Conservation (phyloP, 2,113 vertebrate genomes). For the Brienomyrus longianalis region DNA sequence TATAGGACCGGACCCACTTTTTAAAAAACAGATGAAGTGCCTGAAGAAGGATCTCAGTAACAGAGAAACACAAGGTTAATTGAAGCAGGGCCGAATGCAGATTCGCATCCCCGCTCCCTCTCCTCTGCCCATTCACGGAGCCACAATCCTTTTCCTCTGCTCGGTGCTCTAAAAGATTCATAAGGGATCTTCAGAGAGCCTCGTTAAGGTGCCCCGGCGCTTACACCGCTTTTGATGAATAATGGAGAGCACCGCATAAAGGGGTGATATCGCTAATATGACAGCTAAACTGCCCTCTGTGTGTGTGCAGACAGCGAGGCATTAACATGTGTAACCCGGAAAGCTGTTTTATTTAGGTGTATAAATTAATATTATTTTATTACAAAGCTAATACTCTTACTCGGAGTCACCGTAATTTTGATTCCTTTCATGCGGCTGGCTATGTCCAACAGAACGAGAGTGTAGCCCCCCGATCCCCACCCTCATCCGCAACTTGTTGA, state of each 20-base stretch:
- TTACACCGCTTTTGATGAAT: conserved; percentile 49
- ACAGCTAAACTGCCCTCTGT: conserved; percentile 13
- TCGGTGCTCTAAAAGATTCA: conserved; percentile 32
- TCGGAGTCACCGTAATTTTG: not conserved
- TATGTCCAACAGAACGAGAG: not conserved
- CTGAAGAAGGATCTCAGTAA: not conserved
- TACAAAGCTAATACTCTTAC: not conserved
- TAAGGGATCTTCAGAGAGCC: not conserved
- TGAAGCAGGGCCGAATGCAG: not conserved
- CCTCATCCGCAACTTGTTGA: not conserved
- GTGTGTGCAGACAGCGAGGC: not conserved
- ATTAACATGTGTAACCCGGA: conserved; percentile 6
- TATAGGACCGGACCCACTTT: not conserved
- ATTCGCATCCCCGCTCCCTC: not conserved
- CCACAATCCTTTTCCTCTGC: conserved; percentile 30
- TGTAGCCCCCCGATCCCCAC: not conserved
- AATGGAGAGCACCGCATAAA: conserved; percentile 43
- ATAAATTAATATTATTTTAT: not conserved
- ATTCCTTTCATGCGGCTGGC: not conserved
- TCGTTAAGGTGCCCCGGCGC: conserved; percentile 28
- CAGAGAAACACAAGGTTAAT: not conserved
- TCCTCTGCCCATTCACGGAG: conserved; percentile 5
- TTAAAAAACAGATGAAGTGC: not conserved
- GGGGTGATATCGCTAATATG: conserved; percentile 7
- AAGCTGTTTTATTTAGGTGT: conserved; percentile 1